Evolutionary conservation across 2,113 vertebrate species (phyloP), one percentile per base, ranked within the genome.

Genomic region (Gavia stellata): DNA sequence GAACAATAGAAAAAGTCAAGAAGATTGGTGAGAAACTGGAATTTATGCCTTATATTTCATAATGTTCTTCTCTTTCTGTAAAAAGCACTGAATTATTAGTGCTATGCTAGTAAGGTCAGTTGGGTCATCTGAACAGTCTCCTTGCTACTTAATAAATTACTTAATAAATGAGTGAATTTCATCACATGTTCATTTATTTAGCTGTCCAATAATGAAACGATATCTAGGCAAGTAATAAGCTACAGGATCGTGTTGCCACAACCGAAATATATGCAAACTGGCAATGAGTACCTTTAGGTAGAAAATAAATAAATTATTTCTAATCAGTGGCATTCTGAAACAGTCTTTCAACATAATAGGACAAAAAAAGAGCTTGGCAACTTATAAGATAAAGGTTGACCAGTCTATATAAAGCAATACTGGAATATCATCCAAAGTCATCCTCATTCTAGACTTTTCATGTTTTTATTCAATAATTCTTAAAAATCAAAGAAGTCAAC

Each of bases 311-410:
- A 81, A 72, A 62, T 61, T 1, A 52, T 86, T 82, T 86, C 13
- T 65, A 61, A 44, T 10, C 17, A 44, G 26, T 44, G 7, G 4
- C 14, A 67, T 86, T 83, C 58, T 66, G 75, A 73, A 94, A 68
- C 17, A 59, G 26, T 3, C 23, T 63, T 70, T 82, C 15, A 74
- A 61, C 49, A 33, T 16, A 95, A 68, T 24, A 80, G 17, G 4
- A 28, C 3, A 0, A 5, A 80, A 33, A 55, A 21, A 55, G 62
- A 44, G 0, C 4, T 29, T 71, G 20, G 28, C 40, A 68, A 52
- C 23, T 44, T 82, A 66, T 40, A 65, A 38, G 25, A 25, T 44
- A 68, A 26, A 45, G 3, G 45, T 72, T 75, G 31, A 49, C 3
- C 12, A 29, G 10, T 28, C 3, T 33, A 4, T 38, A 34, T 36